These are phyloP conservation scores for Ctena decussata DNA, from an alignment of 2,888 invertebrate genomes.

Conservation along the genomic window DNA sequence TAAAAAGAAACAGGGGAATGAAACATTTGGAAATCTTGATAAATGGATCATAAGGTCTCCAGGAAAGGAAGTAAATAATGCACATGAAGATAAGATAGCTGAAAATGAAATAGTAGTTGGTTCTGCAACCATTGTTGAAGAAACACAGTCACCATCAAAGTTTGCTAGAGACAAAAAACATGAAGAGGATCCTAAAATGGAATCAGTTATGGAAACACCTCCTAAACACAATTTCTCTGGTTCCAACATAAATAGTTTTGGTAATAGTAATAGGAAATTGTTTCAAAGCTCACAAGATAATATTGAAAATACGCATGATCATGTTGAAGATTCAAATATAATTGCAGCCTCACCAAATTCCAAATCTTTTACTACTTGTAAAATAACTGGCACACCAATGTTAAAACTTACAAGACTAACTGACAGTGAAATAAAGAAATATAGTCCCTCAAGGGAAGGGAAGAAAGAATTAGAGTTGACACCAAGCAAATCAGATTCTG, in stretches of 20 bases:
- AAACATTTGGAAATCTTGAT: slow-evolving; percentile 63
- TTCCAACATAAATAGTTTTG: slow-evolving; percentile 48
- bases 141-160: slow-evolving; percentile 80
- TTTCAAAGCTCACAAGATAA: slow-evolving; percentile 59
- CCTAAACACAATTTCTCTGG: slow-evolving; percentile 60
- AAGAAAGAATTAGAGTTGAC: slow-evolving; percentile 9
- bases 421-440: slow-evolving; percentile 65
- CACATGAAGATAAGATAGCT: not conserved
- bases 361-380: slow-evolving; percentile 25
- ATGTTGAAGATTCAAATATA: slow-evolving; percentile 69
- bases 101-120: slow-evolving; percentile 41
- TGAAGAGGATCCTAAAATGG: slow-evolving; percentile 9
- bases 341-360: slow-evolving; percentile 67
- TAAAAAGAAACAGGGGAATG: slow-evolving; percentile 41
- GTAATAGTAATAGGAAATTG: slow-evolving; percentile 70
- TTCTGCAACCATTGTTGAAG: slow-evolving; percentile 76
- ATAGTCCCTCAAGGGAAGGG: slow-evolving; percentile 64
- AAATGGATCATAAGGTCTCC: slow-evolving; percentile 74
- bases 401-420: slow-evolving; percentile 70
- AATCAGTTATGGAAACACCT: slow-evolving; percentile 76
- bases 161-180: slow-evolving; percentile 33
- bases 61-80: slow-evolving; percentile 11
- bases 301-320: slow-evolving; percentile 17
- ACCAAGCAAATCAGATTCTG: not conserved
- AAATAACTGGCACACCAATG: slow-evolving; percentile 70